phyloP scores from a whole-genome alignment of 2,113 vertebrate species.

The Acinonyx jubatus region DNA sequence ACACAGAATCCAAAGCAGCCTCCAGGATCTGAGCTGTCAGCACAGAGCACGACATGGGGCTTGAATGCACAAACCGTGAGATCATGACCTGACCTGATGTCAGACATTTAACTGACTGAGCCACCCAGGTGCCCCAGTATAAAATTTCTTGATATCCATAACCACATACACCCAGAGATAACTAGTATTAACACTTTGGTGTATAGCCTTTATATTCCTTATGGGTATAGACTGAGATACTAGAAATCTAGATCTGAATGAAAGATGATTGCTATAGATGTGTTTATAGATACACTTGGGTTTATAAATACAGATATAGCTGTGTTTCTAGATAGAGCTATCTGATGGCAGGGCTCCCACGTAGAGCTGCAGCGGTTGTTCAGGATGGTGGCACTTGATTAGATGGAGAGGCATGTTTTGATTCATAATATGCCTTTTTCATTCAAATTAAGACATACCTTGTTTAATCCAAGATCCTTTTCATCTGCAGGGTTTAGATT shows the following conservation, averaged over 20 bases:
- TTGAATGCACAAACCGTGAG: too few species aligned
- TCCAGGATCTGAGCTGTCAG: too few species aligned
- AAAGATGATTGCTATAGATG: not conserved
- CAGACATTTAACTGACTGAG: too few species aligned
- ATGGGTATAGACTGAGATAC: not conserved
- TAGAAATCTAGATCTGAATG: not conserved
- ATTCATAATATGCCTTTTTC: not conserved
- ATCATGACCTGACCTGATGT: too few species aligned
- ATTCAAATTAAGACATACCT: not conserved
- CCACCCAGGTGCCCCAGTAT: not conserved
- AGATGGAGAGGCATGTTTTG: not conserved
- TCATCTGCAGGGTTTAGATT: not conserved
- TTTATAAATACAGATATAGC: not conserved
- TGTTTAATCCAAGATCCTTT: conserved; percentile 4
- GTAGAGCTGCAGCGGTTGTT: not conserved
- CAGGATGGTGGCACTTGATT: not conserved
- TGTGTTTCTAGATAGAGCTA: not conserved
- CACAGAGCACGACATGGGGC: too few species aligned
- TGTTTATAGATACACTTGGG: not conserved
- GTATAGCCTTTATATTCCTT: not conserved
- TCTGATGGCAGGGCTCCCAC: not conserved
- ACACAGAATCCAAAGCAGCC: too few species aligned
- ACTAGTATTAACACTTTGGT: not conserved
- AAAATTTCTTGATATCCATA: not conserved
- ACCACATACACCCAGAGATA: not conserved